Conservation (phyloP, 2,888 invertebrate species). For the Priocnemis perturbator region DNA sequence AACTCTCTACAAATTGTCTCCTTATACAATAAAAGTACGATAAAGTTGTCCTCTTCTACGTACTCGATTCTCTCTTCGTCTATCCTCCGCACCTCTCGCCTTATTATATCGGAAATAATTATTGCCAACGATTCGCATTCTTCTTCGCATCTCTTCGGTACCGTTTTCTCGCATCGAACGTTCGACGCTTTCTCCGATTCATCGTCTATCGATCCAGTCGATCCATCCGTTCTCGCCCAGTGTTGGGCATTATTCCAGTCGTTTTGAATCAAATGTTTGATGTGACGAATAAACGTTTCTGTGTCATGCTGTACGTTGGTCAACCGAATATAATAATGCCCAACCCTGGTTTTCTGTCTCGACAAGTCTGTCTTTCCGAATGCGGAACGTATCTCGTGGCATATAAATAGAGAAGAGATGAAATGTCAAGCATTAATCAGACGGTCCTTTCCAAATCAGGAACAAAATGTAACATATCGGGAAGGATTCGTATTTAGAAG, state of each 20-base stretch:
- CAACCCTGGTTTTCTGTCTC: neutral
- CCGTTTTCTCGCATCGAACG: neutral
- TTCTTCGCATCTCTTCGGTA: slow-evolving; percentile 5
- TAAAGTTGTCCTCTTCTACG: slow-evolving; percentile 41
- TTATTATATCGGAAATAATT: slow-evolving; percentile 34
- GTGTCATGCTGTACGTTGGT: too few relatives aligned
- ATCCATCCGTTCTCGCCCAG: neutral
- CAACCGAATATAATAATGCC: neutral
- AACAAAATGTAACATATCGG: too few relatives aligned
- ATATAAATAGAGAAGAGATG: neutral
- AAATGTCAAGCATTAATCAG: neutral
- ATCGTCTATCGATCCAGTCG: neutral
- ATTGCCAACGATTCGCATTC: slow-evolving; percentile 47
- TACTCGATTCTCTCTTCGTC: slow-evolving; percentile 15
- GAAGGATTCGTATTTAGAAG: too few relatives aligned
- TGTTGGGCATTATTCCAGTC: neutral
- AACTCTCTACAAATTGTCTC: slow-evolving; percentile 59
- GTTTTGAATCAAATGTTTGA: too few relatives aligned
- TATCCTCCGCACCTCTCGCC: slow-evolving; percentile 32
- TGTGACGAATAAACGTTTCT: too few relatives aligned
- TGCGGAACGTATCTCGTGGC: neutral
- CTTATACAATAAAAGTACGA: slow-evolving; percentile 49
- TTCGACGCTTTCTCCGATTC: slow-evolving; percentile 8
- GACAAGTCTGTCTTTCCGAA: neutral
- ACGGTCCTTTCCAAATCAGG: too few relatives aligned